These are phyloP conservation scores for Perithous albicinctus DNA, from an alignment of 2,888 invertebrate species.

Conservation along the genomic window DNA sequence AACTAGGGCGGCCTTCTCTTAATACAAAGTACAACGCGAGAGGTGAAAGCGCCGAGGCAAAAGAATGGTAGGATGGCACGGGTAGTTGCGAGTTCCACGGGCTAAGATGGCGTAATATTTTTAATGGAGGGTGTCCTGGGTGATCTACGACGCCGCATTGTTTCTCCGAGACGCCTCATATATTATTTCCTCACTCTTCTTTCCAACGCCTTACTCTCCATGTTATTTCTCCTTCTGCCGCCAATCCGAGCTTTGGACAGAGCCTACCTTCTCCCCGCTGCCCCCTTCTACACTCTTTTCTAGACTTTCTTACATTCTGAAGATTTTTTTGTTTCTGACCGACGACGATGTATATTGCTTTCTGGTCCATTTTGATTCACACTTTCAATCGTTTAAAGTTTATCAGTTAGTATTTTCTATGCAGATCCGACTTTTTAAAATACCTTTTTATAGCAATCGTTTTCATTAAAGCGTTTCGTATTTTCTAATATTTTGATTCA, in stretches of 20 bases:
- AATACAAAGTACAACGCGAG: conserved; percentile 59
- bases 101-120: conserved; percentile 84
- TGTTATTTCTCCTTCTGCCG: conserved; percentile 63
- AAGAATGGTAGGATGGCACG: conserved; percentile 46
- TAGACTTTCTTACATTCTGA: conserved; percentile 48
- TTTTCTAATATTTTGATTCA: no score
- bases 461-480: no score
- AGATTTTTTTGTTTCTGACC: conserved; percentile 13
- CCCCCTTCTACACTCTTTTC: conserved; percentile 22
- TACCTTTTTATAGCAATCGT: no score
- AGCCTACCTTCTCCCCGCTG: conserved; percentile 27
- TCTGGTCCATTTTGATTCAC: background rate
- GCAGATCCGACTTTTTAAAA: no score
- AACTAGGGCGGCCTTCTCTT: conserved; percentile 51
- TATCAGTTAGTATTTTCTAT: no score
- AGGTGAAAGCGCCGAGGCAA: conserved; percentile 61
- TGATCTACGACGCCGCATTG: conserved; percentile 84
- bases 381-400: background rate
- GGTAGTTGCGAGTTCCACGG: conserved; percentile 69
- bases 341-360: background rate
- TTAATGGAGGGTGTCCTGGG: conserved; percentile 84
- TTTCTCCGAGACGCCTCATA: conserved; percentile 81
- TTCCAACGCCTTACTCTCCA: conserved; percentile 59
- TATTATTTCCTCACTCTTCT: conserved; percentile 78
- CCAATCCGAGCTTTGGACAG: conserved; percentile 1